These are phyloP conservation scores for Hydraecia micacea DNA, from an alignment of 2,888 invertebrate species.

Conservation along the genomic window DNA sequence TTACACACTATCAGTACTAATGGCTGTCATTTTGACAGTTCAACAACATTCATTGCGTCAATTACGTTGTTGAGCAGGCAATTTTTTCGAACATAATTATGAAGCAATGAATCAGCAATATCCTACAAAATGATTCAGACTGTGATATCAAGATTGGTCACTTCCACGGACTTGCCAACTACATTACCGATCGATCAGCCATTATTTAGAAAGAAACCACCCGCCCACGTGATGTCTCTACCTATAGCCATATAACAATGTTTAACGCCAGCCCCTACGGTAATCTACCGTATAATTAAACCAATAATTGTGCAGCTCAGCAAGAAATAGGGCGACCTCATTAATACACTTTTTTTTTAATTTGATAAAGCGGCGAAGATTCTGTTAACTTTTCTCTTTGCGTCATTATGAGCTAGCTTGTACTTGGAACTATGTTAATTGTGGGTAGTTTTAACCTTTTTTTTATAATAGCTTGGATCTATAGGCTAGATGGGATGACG, in stretches of 20 bases:
- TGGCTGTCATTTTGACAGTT: too few relatives aligned
- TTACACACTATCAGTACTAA: too few relatives aligned
- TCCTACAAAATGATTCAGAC: too few relatives aligned
- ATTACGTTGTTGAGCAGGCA: too few relatives aligned
- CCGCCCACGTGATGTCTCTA: background rate
- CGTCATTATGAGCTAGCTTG: slow-evolving; percentile 28
- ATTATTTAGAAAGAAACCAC: slow-evolving; percentile 13
- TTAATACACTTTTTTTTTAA: slow-evolving; percentile 74
- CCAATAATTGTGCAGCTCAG: slow-evolving; percentile 82
- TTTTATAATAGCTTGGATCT: background rate
- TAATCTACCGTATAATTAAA: slow-evolving; percentile 77
- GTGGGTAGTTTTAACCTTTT: background rate
- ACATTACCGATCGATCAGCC: background rate
- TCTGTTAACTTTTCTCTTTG: slow-evolving; percentile 25
- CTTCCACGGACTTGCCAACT: background rate
- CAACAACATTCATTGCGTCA: too few relatives aligned
- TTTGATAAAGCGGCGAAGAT: slow-evolving; percentile 44
- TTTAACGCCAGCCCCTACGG: slow-evolving; percentile 67
- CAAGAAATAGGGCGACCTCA: slow-evolving; percentile 76
- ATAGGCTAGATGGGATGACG: background rate
- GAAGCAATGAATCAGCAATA: too few relatives aligned
- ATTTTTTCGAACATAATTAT: too few relatives aligned
- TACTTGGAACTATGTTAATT: slow-evolving; percentile 15
- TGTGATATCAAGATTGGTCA: background rate
- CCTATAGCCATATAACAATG: slow-evolving; percentile 63